Conservation (phyloP, 2,113 vertebrate species). For the Melanostigma gelatinosum region DNA sequence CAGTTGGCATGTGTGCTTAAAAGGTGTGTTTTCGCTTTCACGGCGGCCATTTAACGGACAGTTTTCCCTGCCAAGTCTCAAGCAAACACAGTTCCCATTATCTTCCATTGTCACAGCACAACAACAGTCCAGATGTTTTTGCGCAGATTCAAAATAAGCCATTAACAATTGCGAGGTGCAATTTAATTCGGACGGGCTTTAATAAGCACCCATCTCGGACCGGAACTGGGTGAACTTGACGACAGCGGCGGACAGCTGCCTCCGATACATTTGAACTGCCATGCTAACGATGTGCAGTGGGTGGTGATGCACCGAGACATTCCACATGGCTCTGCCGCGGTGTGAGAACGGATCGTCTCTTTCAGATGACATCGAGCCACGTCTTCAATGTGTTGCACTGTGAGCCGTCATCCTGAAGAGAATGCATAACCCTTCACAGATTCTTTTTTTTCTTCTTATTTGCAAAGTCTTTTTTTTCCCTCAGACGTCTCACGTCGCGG, state of each 20-base stretch:
- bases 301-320: conserved; percentile 57
- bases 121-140: conserved; percentile 37
- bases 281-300: conserved; percentile 70
- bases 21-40: conserved; percentile 50
- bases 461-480: conserved; percentile 42
- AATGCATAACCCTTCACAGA: conserved; percentile 32
- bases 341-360: conserved; percentile 65
- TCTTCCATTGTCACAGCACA: conserved; percentile 19
- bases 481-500: conserved; percentile 45
- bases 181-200: conserved; percentile 18
- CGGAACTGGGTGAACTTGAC: conserved; percentile 9
- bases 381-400: conserved; percentile 47
- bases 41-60: conserved; percentile 33
- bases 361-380: conserved; percentile 59
- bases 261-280: conserved; percentile 34
- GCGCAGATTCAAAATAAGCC: conserved; percentile 21
- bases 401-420: conserved; percentile 47
- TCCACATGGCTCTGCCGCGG: conserved; percentile 48
- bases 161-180: conserved; percentile 3
- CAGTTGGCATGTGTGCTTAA: conserved; percentile 42
- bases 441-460: conserved; percentile 24
- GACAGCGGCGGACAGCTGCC: conserved; percentile 40
- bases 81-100: conserved; percentile 42
- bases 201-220: background rate
- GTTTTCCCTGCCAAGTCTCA: conserved; percentile 35